A percentile compares a stretch with the other conserved stretches of the same genome.
phyloP scores from a whole-genome alignment of 2,797 vertebrate genomes.

The Amniataba percoides region DNA sequence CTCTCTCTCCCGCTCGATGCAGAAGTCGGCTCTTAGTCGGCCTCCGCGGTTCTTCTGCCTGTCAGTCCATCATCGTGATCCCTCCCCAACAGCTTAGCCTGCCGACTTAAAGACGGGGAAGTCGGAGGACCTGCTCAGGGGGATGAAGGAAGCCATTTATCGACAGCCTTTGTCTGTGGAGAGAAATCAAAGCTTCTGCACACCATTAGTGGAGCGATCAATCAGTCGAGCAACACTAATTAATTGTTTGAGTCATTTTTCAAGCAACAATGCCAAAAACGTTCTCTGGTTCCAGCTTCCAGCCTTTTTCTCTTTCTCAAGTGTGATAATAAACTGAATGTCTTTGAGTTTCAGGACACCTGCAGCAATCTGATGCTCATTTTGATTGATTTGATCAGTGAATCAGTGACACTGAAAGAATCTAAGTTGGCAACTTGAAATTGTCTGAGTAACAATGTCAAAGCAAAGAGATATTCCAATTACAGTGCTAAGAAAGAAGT shows the following conservation, averaged over 20 bases:
- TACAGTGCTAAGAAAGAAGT: too few relatives aligned
- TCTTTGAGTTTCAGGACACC: not conserved
- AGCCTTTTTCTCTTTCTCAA: not conserved
- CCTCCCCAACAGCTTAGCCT: slow-evolving; percentile 24
- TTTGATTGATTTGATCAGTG: not conserved
- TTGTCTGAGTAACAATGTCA: too few relatives aligned
- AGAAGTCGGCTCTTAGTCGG: slow-evolving; percentile 30
- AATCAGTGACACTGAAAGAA: not conserved
- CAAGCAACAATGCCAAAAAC: not conserved
- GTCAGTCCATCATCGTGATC: slow-evolving; percentile 32
- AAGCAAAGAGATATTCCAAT: too few relatives aligned
- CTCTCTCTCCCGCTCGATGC: slow-evolving; percentile 11
- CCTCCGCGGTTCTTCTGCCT: slow-evolving; percentile 25
- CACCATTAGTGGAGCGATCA: not conserved
- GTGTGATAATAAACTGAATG: not conserved
- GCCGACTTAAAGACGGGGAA: slow-evolving; percentile 22
- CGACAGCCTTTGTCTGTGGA: slow-evolving; percentile 1
- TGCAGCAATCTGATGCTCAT: not conserved
- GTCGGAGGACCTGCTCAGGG: slow-evolving; percentile 33
- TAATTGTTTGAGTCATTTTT: not conserved
- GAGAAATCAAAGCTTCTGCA: slow-evolving; percentile 22
- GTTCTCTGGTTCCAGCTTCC: not conserved
- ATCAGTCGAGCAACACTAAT: not conserved
- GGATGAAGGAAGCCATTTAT: slow-evolving; percentile 31
- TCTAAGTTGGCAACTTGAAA: too few relatives aligned